A percentile compares a stretch with the other conserved stretches of the same genome.
Conservation (phyloP, 1,140 invertebrate genomes). For the Tribolium madens region DNA sequence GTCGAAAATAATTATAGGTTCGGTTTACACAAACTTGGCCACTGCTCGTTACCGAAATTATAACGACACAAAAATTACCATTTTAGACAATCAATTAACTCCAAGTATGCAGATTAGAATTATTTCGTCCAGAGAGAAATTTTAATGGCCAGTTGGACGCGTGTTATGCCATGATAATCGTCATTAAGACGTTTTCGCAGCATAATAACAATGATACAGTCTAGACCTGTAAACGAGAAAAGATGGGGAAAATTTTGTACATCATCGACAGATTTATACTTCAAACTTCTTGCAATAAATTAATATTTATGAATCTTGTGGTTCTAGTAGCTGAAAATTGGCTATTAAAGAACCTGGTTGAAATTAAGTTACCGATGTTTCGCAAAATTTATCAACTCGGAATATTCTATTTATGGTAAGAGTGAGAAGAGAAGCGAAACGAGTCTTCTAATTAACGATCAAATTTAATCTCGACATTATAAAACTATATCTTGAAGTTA, state of each 20-base stretch:
- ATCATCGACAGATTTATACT: constrained; percentile 8
- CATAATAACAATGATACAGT: background rate
- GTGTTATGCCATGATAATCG: constrained; percentile 12
- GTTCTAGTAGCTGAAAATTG: constrained; percentile 29
- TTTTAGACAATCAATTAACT: constrained; percentile 13
- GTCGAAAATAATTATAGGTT: constrained; percentile 6
- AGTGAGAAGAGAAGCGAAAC: background rate
- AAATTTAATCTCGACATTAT: constrained; percentile 3
- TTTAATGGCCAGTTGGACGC: constrained; percentile 15
- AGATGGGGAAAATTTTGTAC: background rate
- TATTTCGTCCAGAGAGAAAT: constrained; percentile 9
- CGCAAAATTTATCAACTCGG: constrained; percentile 18
- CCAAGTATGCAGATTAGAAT: constrained; percentile 9
- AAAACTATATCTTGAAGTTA: background rate
- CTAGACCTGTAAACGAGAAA: background rate
- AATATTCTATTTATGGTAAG: constrained; percentile 13
- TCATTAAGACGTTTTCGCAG: constrained; percentile 20
- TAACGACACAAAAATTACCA: background rate
- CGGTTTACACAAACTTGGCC: background rate
- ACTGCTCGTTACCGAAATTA: background rate
- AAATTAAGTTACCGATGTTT: constrained; percentile 32
- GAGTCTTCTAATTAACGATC: constrained; percentile 9
- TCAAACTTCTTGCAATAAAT: constrained; percentile 8
- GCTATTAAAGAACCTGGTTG: constrained; percentile 20
- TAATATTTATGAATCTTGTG: constrained; percentile 28